Percentiles rank a stretch among this genome's conserved stretches.
Evolutionary conservation across 2,113 vertebrate species (phyloP).

Genomic region (Colinus virginianus): DNA sequence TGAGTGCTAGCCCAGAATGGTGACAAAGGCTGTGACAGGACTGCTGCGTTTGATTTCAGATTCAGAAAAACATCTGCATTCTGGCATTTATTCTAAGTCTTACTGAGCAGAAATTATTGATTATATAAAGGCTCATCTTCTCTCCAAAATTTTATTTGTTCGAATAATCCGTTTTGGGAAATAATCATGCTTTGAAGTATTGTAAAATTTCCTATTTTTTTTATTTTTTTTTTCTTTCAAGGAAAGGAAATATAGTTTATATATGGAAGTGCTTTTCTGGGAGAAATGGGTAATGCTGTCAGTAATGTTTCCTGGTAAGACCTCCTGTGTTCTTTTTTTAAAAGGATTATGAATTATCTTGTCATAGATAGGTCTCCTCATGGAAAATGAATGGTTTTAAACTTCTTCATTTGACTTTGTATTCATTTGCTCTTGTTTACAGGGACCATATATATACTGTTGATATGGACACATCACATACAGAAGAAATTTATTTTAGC

Average conservation of each 20-base stretch:
- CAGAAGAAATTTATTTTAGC: constrained; percentile 98
- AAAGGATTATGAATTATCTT: not conserved
- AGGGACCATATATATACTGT: constrained; percentile 99
- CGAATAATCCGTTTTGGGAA: not conserved
- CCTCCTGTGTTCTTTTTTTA: not conserved
- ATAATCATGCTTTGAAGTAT: not conserved
- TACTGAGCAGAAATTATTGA: not conserved
- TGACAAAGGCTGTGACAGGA: not conserved
- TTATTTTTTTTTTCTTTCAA: not conserved
- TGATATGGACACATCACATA: constrained; percentile 91
- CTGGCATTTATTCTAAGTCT: not conserved
- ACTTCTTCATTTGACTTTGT: constrained; percentile 37
- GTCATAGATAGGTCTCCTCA: not conserved
- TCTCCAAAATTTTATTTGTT: not conserved
- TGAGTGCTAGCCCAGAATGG: not conserved
- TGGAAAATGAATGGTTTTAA: constrained; percentile 7
- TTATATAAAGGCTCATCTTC: not conserved
- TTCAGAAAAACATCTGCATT: not conserved
- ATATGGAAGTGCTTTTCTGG: not conserved
- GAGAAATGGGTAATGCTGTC: not conserved
- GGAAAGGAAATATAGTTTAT: not conserved
- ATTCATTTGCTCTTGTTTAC: constrained; percentile 73
- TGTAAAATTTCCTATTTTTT: not conserved
- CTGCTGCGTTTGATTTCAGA: not conserved
- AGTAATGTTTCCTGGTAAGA: not conserved